Percentiles rank a stretch among this genome's conserved stretches.
phyloP scores from a whole-genome alignment of 2,113 vertebrate genomes.

The Syrmaticus mikado region DNA sequence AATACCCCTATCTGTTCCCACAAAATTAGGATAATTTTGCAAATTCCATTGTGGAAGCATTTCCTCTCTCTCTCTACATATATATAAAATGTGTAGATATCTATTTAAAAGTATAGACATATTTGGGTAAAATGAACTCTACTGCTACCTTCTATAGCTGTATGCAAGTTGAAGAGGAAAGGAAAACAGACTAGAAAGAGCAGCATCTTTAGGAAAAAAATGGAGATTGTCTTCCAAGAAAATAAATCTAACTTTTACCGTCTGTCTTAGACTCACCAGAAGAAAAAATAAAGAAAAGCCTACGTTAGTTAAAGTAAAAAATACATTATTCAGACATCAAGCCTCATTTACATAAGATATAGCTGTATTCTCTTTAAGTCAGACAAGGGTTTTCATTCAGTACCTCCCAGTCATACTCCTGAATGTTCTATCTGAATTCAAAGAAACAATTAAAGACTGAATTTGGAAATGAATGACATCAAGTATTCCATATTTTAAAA shows the following conservation, averaged over 20 bases:
- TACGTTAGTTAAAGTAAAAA: not conserved
- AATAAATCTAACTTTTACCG: not conserved
- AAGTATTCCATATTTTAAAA: not conserved
- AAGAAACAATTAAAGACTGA: not conserved
- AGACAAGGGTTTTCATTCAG: not conserved
- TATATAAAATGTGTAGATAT: not conserved
- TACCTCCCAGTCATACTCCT: not conserved
- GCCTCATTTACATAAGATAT: not conserved
- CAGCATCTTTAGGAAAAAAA: not conserved
- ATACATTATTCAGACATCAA: not conserved
- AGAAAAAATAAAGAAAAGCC: not conserved
- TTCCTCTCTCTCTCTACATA: not conserved
- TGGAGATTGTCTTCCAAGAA: rapidly evolving
- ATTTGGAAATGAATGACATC: not conserved
- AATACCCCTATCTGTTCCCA: not conserved
- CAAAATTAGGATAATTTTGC: not conserved
- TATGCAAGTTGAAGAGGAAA: not conserved
- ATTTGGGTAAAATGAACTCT: not conserved
- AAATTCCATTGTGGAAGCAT: too few relatives aligned
- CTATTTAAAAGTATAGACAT: not conserved
- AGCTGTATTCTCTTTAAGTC: not conserved
- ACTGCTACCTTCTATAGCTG: not conserved
- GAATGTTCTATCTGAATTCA: not conserved
- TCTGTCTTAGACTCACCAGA: not conserved
- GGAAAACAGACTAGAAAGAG: not conserved